phyloP scores from a whole-genome alignment of 2,113 vertebrate species.

The Hypomesus transpacificus region DNA sequence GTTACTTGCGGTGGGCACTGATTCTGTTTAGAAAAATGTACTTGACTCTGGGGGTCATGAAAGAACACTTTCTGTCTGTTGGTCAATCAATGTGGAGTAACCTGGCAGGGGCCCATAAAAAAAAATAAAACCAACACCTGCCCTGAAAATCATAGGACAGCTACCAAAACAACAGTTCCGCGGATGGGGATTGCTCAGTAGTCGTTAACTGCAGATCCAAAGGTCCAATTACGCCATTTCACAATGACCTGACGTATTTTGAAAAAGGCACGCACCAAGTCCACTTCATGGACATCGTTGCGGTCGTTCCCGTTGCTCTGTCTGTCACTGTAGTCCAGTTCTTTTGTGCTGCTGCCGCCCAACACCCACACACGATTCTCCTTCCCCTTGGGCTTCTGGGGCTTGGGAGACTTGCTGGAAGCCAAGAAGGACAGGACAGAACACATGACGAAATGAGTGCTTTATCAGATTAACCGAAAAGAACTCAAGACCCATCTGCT shows the following conservation, averaged over 20 bases:
- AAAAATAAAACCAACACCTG: too few relatives aligned
- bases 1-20: too few relatives aligned
- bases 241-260: too few relatives aligned
- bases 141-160: not conserved
- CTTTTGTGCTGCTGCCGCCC: conserved; percentile 76
- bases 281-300: conserved; percentile 31
- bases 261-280: conserved; percentile 48
- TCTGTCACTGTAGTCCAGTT: conserved; percentile 85
- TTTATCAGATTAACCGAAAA: not conserved
- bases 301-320: conserved; percentile 52
- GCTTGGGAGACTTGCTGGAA: conserved; percentile 83
- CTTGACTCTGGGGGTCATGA: too few relatives aligned
- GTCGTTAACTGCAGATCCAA: too few relatives aligned
- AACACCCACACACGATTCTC: conserved; percentile 85
- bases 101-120: too few relatives aligned
- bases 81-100: too few relatives aligned
- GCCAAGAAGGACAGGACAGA: not conserved
- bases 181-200: too few relatives aligned
- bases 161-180: not conserved
- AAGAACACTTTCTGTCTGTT: too few relatives aligned
- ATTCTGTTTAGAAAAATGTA: too few relatives aligned
- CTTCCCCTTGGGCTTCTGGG: conserved; percentile 82
- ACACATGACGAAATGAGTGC: not conserved
- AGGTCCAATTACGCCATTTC: too few relatives aligned
- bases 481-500: too few relatives aligned